phyloP scores from a whole-genome alignment of 2,113 vertebrate species.

The Spheniscus mendiculus region DNA sequence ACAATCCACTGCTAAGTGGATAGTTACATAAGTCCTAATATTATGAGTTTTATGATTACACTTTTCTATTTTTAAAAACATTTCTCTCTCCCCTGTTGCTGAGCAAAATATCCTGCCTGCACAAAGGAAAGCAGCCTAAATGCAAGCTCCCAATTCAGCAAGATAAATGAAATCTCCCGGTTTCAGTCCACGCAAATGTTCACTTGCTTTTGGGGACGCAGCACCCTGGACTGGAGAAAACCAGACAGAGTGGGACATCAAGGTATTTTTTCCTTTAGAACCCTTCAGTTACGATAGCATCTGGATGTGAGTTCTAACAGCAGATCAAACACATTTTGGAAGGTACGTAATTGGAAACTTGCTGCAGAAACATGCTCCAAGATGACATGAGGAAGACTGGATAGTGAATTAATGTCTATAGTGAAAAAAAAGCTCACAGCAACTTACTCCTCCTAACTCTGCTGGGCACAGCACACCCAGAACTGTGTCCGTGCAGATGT shows the following conservation, averaged over 20 bases:
- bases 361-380: neutral
- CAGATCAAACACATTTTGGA: neutral
- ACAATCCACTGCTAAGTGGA: neutral
- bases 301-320: neutral
- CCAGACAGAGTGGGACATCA: neutral
- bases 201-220: neutral
- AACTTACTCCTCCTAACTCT: neutral
- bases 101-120: neutral
- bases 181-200: neutral
- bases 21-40: neutral
- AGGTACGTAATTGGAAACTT: neutral
- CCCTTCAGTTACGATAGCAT: neutral
- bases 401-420: neutral
- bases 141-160: neutral
- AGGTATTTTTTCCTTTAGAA: neutral
- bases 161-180: neutral
- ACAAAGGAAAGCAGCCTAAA: neutral
- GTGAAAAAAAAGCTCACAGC: neutral
- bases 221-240: neutral
- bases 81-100: neutral
- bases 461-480: neutral
- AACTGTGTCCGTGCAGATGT: neutral
- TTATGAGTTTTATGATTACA: neutral
- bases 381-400: neutral
- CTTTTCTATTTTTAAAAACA: conserved; percentile 19